Base-by-base conservation (phyloP, 1,140 invertebrate species). In the Maniola jurtina region DNA sequence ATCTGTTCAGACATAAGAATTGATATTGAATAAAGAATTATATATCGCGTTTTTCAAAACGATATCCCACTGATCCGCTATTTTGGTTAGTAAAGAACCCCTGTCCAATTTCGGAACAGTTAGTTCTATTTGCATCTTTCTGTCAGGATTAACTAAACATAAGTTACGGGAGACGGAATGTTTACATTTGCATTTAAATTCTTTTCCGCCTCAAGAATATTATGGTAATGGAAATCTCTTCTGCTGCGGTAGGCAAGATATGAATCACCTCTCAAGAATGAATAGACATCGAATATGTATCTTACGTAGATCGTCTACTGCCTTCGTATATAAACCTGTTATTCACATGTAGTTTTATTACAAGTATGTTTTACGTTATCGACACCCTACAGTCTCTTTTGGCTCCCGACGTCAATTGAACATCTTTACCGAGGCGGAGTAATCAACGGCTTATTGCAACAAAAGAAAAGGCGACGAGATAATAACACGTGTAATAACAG, bases 401-500 rank as follows among this genome's bases (percentile, higher is more conserved):
- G 69, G 68, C 66, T 68, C 57, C 68, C 71, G 57, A 75, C 63
- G 54, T 54, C 79, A 80, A 84, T 83, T 73, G 67, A 75, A 66
- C 75, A 77, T 73, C 56, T 57, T 50, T 48, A 66, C 73, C 67
- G 59, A 67, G 69, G 65, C 63, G 72, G 61, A 66, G 64, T 81
- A 88, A 89, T 89, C 86, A 86, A 85, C 80, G 76, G 77, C 81
- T 84, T 88, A 87, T 86, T 84, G 73, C 78, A 59, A 73, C 69
- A 81, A 87, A 84, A 83, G 77, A 86, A 85, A 85, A 76, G 71
- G 66, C 70, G 72, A 75, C 73, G 72, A 76, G 75, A 83, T 84
- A 87, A 88, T 89, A 88, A 80, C 81, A 83, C 73, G 76, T 79
- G 84, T 86, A 88, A 88, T 90, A 90, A 82, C 78, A 73, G 74